Evolutionary conservation across 2,888 invertebrate genomes (phyloP).

Genomic region (Cenopis cana): DNA sequence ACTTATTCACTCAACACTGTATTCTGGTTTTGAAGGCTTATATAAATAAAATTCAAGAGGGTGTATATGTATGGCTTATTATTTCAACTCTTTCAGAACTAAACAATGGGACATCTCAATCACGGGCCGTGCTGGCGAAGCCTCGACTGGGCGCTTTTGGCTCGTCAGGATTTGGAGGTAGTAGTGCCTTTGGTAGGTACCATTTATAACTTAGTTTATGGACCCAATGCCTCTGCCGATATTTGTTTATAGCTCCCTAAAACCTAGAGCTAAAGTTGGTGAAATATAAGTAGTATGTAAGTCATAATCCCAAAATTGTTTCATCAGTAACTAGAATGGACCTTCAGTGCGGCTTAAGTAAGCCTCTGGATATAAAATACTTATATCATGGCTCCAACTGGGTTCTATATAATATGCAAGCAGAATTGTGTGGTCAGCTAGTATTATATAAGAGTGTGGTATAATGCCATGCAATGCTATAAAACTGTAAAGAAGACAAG

Average conservation of each 20-base stretch:
- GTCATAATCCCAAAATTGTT: no score
- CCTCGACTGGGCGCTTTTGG: slow-evolving; percentile 78
- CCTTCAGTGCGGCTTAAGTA: no score
- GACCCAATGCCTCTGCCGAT: neutral
- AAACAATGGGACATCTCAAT: slow-evolving; percentile 71
- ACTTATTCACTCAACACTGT: slow-evolving; percentile 12
- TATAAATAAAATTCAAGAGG: neutral
- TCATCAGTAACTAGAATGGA: no score
- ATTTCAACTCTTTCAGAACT: slow-evolving; percentile 54
- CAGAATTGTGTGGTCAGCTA: no score
- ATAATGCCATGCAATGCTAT: neutral
- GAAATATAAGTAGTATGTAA: no score
- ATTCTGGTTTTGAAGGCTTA: neutral
- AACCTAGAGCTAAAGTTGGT: no score
- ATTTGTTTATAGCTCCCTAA: no score
- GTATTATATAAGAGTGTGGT: neutral
- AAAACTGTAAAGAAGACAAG: neutral
- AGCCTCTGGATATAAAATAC: no score
- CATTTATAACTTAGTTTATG: neutral
- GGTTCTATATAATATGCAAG: no score
- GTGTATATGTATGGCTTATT: neutral
- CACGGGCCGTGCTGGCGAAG: slow-evolving; percentile 76
- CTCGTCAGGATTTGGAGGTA: slow-evolving; percentile 67
- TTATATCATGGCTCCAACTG: no score
- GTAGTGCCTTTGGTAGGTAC: slow-evolving; percentile 68